Base-by-base conservation (phyloP, 2,888 invertebrate genomes). In the Athalia circularis region DNA sequence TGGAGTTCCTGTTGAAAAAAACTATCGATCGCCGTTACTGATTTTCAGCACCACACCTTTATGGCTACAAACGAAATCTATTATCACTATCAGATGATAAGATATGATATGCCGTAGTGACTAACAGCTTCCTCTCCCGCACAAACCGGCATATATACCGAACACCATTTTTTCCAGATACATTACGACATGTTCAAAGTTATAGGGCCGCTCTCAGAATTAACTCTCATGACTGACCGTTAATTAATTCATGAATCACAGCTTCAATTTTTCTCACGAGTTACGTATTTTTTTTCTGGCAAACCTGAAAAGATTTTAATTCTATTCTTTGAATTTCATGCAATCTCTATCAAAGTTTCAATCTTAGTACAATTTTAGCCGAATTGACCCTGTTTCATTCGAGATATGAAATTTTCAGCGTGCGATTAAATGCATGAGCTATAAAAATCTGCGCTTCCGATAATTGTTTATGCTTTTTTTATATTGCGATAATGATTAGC, bases 61-160 rank as follows among this genome's bases (percentile, higher is more conserved):
- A 79, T 80, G 81, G 79, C 83, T 83, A 82, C 83, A 84, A 83
- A 86, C 83, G 81, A 83, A 85, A 87, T 82, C 85, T 85, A 87
- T 84, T 83, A 87, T 86, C 86, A 86, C 85, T 87, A 87, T 88
- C 87, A 82, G 83, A 81, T 83, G 88, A 88, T 88, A 88, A 88
- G 88, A 88, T 88, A 87, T 79, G 84, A 81, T 86, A 87, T 84
- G 85, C 85, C 80, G 82, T 13, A 61, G 61, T 87, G 85, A 87
- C 85, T 88, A 75, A 77, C 77, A 67, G 67, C 62, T 77, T 70
- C 77, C 62, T 62, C 47, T 77, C 62, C 59, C 48, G 29, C 52
- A 72, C 59, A 43, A 45, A 72, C 47, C n/a, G 50, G 54, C 70
- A 70, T 59, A n/a, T 5, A 48, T 65, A 48, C 13, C 9, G 9